A percentile compares a stretch with the other conserved stretches of the same genome.
These are phyloP conservation scores for Rotaria magnacalcarata DNA, from an alignment of 2,888 invertebrate species.

Conservation along the genomic window DNA sequence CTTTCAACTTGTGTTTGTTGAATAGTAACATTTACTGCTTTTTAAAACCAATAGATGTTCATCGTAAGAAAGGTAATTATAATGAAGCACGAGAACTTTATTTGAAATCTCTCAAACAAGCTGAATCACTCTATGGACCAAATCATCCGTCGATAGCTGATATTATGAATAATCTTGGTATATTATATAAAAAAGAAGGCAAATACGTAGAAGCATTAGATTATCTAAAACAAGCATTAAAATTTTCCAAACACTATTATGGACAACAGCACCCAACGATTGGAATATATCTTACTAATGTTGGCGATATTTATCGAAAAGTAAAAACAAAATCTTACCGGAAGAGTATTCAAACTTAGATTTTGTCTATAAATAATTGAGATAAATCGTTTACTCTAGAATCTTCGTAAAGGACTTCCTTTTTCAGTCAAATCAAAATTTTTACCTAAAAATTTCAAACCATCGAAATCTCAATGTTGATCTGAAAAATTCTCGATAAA, in stretches of 20 bases:
- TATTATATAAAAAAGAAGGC: conserved; percentile 10
- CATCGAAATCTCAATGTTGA: no score
- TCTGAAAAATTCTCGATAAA: no score
- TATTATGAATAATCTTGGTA: conserved; percentile 16
- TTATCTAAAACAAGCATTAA: conserved; percentile 7
- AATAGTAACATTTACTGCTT: neutral
- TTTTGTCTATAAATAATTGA: no score
- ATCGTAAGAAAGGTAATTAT: conserved; percentile 19
- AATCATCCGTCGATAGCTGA: neutral
- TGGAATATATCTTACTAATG: neutral
- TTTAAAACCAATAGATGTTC: neutral
- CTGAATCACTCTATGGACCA: neutral
- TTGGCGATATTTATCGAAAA: conserved; percentile 26
- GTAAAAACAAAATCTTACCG: neutral
- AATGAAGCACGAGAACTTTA: conserved; percentile 14
- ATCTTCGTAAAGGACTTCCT: no score
- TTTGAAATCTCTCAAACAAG: neutral
- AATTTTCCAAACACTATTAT: neutral
- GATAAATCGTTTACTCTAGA: no score
- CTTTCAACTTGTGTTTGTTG: no score
- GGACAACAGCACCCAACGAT: neutral
- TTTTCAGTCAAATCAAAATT: no score
- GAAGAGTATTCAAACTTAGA: no score
- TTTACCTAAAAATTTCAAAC: no score
- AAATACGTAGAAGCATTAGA: neutral